These are phyloP conservation scores for Andricus curvator DNA, from an alignment of 2,888 invertebrate genomes.

Conservation along the genomic window DNA sequence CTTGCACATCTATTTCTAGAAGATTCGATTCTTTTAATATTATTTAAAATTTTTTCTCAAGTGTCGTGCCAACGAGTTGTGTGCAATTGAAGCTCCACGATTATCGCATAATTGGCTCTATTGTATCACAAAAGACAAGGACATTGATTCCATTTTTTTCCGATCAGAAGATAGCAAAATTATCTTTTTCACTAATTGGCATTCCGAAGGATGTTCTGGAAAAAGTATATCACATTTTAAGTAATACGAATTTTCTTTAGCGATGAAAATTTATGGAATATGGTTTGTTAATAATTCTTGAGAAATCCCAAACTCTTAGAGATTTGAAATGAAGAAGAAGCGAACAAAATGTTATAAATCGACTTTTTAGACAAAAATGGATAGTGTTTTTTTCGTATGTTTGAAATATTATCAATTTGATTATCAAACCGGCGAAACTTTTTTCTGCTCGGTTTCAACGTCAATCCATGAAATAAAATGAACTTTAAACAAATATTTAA, in stretches of 20 bases:
- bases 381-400: too few relatives aligned
- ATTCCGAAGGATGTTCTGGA: background rate
- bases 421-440: too few relatives aligned
- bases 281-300: background rate
- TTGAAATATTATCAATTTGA: too few relatives aligned
- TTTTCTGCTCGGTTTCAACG: too few relatives aligned
- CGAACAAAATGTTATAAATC: too few relatives aligned
- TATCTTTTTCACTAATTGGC: background rate
- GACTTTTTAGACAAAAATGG: too few relatives aligned
- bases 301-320: background rate
- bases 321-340: too few relatives aligned
- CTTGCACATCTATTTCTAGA: slow-evolving; percentile 20
- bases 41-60: background rate
- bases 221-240: background rate
- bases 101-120: background rate
- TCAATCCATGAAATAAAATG: too few relatives aligned
- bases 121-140: background rate
- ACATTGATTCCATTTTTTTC: background rate
- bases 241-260: background rate
- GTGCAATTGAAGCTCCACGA: background rate
- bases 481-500: too few relatives aligned
- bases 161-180: background rate
- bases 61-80: background rate
- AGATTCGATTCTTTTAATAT: background rate
- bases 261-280: background rate